These are phyloP conservation scores for Diplolepis rosae DNA, from an alignment of 2,888 invertebrate species.

Conservation along the genomic window DNA sequence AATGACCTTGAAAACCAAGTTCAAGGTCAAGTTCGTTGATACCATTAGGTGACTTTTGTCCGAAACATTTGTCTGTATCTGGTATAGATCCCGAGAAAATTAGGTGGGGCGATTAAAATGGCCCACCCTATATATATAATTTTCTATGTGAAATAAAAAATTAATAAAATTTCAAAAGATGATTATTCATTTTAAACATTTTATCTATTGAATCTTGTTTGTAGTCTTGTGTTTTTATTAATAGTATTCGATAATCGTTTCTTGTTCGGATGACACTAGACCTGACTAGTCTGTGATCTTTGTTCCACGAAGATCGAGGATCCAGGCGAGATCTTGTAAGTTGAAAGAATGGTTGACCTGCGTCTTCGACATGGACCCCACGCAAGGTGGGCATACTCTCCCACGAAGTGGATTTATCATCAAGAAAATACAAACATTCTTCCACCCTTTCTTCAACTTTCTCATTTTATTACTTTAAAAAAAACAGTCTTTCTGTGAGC, in stretches of 20 bases:
- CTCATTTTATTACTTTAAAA: conserved; percentile 34
- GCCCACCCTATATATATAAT: no score
- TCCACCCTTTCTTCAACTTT: neutral
- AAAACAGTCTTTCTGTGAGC: no score
- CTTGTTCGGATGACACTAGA: conserved; percentile 1
- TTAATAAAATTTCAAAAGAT: no score
- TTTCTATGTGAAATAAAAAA: no score
- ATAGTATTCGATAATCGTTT: conserved; percentile 24
- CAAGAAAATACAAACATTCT: conserved; percentile 1
- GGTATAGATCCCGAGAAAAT: no score
- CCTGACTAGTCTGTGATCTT: conserved; percentile 44
- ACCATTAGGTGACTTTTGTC: no score
- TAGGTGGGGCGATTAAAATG: no score
- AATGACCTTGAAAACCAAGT: no score
- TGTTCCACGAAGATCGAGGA: conserved; percentile 46
- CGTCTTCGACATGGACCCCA: conserved; percentile 64
- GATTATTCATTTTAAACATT: neutral
- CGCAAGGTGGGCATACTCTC: conserved; percentile 62
- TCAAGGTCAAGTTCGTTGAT: no score
- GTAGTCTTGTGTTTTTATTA: conserved; percentile 40
- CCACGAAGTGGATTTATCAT: conserved; percentile 61
- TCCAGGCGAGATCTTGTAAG: conserved; percentile 45
- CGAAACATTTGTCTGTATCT: no score
- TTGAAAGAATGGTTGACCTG: conserved; percentile 56
- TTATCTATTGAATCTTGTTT: conserved; percentile 29